Conservation (phyloP, 2,888 invertebrate genomes). For the Netelia melanura region DNA sequence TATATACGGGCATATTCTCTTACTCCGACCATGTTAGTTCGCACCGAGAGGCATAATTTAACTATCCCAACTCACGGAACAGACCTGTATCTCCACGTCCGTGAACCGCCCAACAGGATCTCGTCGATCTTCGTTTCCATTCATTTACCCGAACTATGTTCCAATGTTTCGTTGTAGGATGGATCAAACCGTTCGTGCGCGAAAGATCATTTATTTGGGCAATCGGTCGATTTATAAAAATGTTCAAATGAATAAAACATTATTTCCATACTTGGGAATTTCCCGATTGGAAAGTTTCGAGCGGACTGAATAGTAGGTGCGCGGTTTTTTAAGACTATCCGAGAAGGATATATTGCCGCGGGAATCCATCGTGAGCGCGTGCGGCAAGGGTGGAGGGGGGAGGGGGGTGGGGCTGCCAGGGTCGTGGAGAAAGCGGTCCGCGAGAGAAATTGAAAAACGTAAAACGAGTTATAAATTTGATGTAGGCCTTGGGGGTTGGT, state of each 20-base stretch:
- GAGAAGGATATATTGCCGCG: slow-evolving; percentile 28
- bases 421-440: slow-evolving; percentile 13
- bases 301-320: slow-evolving; percentile 15
- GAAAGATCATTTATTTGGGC: slow-evolving; percentile 6
- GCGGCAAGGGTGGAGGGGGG: background rate
- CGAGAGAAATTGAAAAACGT: slow-evolving; percentile 69
- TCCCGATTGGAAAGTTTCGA: slow-evolving; percentile 16
- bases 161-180: background rate
- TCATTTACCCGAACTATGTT: slow-evolving; percentile 29
- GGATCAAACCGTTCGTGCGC: background rate
- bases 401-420: background rate
- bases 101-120: slow-evolving; percentile 52
- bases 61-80: slow-evolving; percentile 56
- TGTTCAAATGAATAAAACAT: slow-evolving; percentile 61
- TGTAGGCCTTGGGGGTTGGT: slow-evolving; percentile 57
- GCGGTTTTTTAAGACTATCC: slow-evolving; percentile 30
- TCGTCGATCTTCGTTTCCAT: slow-evolving; percentile 50
- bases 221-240: slow-evolving; percentile 44
- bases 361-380: slow-evolving; percentile 6
- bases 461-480: slow-evolving; percentile 72
- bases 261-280: background rate
- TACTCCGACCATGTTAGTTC: slow-evolving; percentile 61
- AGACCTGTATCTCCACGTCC: slow-evolving; percentile 41
- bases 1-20: slow-evolving; percentile 38
- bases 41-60: slow-evolving; percentile 60